These are phyloP conservation scores for Philypnodon macrostomus DNA, from an alignment of 2,797 vertebrate genomes.

Conservation along the genomic window DNA sequence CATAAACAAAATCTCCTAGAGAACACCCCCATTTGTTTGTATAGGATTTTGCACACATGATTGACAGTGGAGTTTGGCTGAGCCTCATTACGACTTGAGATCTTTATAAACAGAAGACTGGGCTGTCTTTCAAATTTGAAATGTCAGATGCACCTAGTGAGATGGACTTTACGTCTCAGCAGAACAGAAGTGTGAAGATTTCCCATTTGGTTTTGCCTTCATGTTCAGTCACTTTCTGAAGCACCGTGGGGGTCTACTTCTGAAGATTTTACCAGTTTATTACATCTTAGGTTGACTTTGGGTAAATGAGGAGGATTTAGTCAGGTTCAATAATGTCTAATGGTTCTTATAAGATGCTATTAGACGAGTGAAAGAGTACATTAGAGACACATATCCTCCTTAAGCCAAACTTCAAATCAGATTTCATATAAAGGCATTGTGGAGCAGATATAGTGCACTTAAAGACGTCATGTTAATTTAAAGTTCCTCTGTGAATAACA, in stretches of 20 bases:
- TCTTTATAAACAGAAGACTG: conserved; percentile 15
- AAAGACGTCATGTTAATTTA: no score
- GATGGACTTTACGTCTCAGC: conserved; percentile 23
- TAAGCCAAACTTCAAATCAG: neutral
- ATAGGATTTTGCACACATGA: neutral
- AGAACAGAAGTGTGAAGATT: conserved; percentile 22
- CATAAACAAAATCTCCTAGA: conserved; percentile 8
- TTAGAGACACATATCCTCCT: neutral
- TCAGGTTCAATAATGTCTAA: neutral
- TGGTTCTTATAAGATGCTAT: neutral
- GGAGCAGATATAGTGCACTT: no score
- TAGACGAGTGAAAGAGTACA: neutral
- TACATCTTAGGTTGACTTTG: no score
- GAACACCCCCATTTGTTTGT: conserved; percentile 2
- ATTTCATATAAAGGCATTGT: neutral
- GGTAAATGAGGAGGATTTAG: no score
- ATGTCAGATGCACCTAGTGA: conserved; percentile 27
- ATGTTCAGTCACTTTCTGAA: conserved; percentile 9
- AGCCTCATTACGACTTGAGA: conserved; percentile 17
- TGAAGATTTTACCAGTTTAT: no score
- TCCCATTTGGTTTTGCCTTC: conserved; percentile 10
- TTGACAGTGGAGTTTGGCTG: conserved; percentile 5
- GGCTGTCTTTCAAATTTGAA: conserved; percentile 21
- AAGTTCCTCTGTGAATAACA: no score
- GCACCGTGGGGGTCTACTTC: no score